Evolutionary conservation across 2,113 vertebrate species (phyloP).

Genomic region (Zapus hudsonius): DNA sequence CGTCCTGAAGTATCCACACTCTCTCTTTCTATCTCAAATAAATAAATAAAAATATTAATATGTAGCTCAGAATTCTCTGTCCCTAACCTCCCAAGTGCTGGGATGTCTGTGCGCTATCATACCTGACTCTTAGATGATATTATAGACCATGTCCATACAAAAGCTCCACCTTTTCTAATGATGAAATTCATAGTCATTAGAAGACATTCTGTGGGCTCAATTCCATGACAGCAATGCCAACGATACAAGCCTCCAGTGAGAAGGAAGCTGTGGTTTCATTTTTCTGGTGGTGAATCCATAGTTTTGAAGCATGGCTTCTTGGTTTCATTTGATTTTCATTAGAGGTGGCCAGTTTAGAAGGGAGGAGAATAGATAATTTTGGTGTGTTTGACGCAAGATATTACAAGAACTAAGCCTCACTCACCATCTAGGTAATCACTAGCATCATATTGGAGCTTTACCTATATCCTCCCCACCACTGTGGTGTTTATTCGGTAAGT

Average conservation of each 20-base stretch:
- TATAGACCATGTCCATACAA: neutral
- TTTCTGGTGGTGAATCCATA: neutral
- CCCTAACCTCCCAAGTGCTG: neutral
- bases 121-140: neutral
- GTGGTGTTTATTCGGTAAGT: neutral
- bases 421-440: neutral
- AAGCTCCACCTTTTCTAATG: neutral
- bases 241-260: neutral
- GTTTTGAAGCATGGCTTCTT: neutral
- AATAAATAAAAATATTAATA: no score
- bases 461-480: neutral
- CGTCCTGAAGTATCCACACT: no score
- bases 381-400: neutral
- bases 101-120: neutral
- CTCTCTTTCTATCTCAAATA: no score
- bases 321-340: conserved; percentile 18
- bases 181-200: neutral
- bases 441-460: neutral
- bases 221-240: neutral
- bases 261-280: neutral
- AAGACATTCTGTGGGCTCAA: neutral
- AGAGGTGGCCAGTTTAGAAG: neutral
- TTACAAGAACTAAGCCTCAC: neutral
- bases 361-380: neutral
- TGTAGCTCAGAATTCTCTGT: no score